phyloP scores from a whole-genome alignment of 2,113 vertebrate genomes.

The Aspiorhynchus laticeps region DNA sequence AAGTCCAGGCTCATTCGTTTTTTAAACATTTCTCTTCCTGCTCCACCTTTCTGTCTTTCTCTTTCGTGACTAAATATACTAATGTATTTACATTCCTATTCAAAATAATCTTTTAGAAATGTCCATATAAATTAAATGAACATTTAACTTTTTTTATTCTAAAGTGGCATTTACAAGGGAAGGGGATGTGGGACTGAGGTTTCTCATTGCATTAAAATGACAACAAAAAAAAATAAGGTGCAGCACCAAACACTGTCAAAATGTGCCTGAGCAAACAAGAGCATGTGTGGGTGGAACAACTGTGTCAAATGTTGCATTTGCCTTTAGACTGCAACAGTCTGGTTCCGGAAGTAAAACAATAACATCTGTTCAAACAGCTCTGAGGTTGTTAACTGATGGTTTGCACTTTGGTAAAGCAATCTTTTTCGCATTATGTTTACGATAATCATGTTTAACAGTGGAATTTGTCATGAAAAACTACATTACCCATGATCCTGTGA shows the following conservation, averaged over 20 bases:
- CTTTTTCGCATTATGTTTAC: too few species aligned
- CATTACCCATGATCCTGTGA: background rate
- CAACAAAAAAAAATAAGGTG: slow-evolving; percentile 64
- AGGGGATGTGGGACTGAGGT: slow-evolving; percentile 77
- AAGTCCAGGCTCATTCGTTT: slow-evolving; percentile 24
- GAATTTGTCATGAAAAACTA: background rate
- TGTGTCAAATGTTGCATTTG: slow-evolving; percentile 16
- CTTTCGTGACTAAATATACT: slow-evolving; percentile 61
- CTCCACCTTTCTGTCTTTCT: slow-evolving; percentile 45
- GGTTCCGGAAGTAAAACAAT: background rate
- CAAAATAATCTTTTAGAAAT: slow-evolving; percentile 78
- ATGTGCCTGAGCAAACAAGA: slow-evolving; percentile 44
- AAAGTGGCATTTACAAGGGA: slow-evolving; percentile 79
- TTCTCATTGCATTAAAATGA: slow-evolving; percentile 69
- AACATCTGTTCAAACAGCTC: too few species aligned
- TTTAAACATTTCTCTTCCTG: background rate
- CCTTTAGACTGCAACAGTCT: background rate
- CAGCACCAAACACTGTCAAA: slow-evolving; percentile 74
- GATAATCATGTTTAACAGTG: background rate
- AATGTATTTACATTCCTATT: slow-evolving; percentile 78
- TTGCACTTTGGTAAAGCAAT: too few species aligned
- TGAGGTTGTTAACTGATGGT: too few species aligned
- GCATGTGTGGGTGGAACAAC: slow-evolving; percentile 29
- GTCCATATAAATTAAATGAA: slow-evolving; percentile 76
- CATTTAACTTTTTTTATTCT: slow-evolving; percentile 68